Conservation (phyloP, 2,797 vertebrate genomes). For the Xiphophorus birchmanni region DNA sequence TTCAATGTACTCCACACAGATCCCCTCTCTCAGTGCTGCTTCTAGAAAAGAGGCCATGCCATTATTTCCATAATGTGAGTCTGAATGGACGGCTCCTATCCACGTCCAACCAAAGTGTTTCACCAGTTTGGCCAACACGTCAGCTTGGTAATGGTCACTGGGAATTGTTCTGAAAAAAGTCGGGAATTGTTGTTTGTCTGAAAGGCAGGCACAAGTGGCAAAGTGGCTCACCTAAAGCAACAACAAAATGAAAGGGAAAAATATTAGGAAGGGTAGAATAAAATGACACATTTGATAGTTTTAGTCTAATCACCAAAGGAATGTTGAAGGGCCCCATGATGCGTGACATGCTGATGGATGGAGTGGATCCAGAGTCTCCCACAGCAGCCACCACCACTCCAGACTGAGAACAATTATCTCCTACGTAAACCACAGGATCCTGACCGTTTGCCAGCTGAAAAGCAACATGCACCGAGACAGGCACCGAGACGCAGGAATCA, state of each 20-base stretch:
- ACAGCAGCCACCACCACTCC: slow-evolving; percentile 54
- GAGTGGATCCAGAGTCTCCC: slow-evolving; percentile 73
- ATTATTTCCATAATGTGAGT: slow-evolving; percentile 79
- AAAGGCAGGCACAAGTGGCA: slow-evolving; percentile 68
- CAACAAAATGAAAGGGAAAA: neutral
- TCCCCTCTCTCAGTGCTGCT: slow-evolving; percentile 61
- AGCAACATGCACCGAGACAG: slow-evolving; percentile 43
- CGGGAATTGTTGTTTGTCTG: slow-evolving; percentile 68
- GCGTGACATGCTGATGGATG: slow-evolving; percentile 62
- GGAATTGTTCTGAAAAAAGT: slow-evolving; percentile 80
- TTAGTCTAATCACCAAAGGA: slow-evolving; percentile 58
- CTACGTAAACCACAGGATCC: neutral
- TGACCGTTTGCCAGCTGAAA: slow-evolving; percentile 59
- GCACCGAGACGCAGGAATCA: slow-evolving; percentile 63
- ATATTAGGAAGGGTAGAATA: neutral
- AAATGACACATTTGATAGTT: neutral
- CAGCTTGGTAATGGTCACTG: slow-evolving; percentile 69
- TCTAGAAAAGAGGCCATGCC: slow-evolving; percentile 72
- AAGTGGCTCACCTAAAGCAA: slow-evolving; percentile 74
- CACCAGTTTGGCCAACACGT: slow-evolving; percentile 70
- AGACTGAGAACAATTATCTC: slow-evolving; percentile 35
- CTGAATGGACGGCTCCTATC: slow-evolving; percentile 69
- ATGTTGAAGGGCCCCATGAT: slow-evolving; percentile 53
- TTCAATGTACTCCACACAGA: slow-evolving; percentile 24
- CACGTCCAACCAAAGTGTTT: slow-evolving; percentile 81